phyloP scores from a whole-genome alignment of 2,888 invertebrate genomes.

The Pristionchus exspectatus region DNA sequence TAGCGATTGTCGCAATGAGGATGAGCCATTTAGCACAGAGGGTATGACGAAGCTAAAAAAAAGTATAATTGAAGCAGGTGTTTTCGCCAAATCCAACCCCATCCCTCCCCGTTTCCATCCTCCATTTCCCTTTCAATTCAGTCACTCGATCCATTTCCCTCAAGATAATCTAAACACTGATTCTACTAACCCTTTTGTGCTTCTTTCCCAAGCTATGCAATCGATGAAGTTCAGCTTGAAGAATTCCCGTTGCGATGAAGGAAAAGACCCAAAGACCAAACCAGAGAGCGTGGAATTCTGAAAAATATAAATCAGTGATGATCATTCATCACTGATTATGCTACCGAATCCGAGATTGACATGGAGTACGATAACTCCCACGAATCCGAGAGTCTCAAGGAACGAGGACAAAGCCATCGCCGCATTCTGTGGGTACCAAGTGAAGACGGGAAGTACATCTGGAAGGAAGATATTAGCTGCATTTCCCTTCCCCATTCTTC shows the following conservation, averaged over 20 bases:
- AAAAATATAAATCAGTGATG: background rate
- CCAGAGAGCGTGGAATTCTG: constrained; percentile 35
- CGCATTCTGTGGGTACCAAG: constrained; percentile 37
- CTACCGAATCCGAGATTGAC: constrained; percentile 49
- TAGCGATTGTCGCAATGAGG: constrained; percentile 21
- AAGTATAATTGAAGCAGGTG: background rate
- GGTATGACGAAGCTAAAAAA: constrained; percentile 20
- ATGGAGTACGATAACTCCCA: constrained; percentile 2
- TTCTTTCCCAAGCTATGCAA: constrained; percentile 44
- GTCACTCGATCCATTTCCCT: background rate
- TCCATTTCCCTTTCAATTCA: background rate
- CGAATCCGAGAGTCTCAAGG: constrained; percentile 34
- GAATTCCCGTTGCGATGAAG: constrained; percentile 9
- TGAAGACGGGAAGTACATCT: constrained; percentile 55
- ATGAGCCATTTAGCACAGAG: constrained; percentile 31
- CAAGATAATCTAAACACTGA: background rate
- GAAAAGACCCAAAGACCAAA: constrained; percentile 13
- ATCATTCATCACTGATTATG: background rate
- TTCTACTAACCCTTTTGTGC: constrained; percentile 19
- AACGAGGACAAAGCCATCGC: background rate
- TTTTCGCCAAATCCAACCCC: background rate
- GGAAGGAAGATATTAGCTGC: background rate
- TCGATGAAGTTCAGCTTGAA: constrained; percentile 40
- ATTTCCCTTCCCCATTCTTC: background rate
- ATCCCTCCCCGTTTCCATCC: background rate